Conservation (phyloP, 2,113 vertebrate genomes). For the Hemichromis elongatus region DNA sequence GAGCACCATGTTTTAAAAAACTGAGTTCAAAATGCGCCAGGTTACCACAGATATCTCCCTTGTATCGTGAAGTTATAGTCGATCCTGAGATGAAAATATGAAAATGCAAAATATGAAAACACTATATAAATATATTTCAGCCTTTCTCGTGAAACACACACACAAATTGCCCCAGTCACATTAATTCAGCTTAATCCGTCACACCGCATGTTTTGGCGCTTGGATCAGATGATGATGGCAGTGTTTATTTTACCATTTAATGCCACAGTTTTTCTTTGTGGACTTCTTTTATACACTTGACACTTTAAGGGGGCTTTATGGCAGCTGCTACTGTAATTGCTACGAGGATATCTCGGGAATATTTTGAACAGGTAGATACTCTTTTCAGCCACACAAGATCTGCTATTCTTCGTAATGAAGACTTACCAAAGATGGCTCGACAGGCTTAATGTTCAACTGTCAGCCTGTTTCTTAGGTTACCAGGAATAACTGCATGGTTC, state of each 20-base stretch:
- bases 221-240: neutral
- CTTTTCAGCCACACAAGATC: neutral
- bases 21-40: neutral
- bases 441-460: neutral
- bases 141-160: neutral
- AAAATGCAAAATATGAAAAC: neutral
- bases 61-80: neutral
- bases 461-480: neutral
- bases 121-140: neutral
- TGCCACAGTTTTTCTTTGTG: neutral
- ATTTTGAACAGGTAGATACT: neutral
- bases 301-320: neutral
- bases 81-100: neutral
- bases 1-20: neutral
- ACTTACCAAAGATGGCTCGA: neutral
- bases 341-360: neutral
- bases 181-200: neutral
- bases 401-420: neutral
- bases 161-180: neutral
- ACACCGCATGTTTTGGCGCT: neutral
- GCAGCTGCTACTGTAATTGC: neutral
- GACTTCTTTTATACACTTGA: neutral
- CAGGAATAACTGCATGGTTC: neutral
- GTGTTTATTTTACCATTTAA: constrained; percentile 15
- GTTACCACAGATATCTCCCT: neutral